Evolutionary conservation across 2,888 invertebrate genomes (phyloP), one percentile per base, ranked within the genome.

Genomic region (Noctuana brunneofusca): DNA sequence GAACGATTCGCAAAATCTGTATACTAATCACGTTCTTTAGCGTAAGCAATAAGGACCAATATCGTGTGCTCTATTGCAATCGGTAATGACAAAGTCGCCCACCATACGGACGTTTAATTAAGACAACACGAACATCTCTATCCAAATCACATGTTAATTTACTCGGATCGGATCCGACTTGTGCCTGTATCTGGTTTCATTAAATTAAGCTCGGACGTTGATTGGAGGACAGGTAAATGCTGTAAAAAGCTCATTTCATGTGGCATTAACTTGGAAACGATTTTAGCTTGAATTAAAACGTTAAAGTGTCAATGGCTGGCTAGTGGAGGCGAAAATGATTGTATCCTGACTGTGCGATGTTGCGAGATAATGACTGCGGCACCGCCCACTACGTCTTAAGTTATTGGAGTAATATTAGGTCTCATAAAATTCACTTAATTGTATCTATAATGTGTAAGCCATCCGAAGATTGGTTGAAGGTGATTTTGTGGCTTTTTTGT

Each of bases 131-230:
- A 64, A 68, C 68, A 59, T 69, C 71, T 67, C 64, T 66, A 68
- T 70, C 66, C 63, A 64, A 68, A 67, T 66, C 66, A 66, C 63
- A 64, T 66, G 65, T 68, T 69, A 67, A 67, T 69, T 66, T 62
- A 64, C 49, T 69, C 55, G 64, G 50, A 65, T 70, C 64, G 57
- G 55, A 59, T 65, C 50, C 55, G 66, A 67, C 64, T 49, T 63
- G 46, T 63, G 63, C 64, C 66, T 54, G 62, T 66, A 67, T 66
- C 67, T 18, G 27, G 12, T 58, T 65, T 68, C 67, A 68, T 70
- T 70, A 70, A 70, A 60, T 70, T 69, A 69, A 60, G 18, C 41
- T 64, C 58, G 24, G 58, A 38, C 60, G 65, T 60, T 68, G 68
- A 66, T 69, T 64, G 65, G 66, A 64, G 57, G 65, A 63, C 62